Base-by-base conservation (phyloP, 2,797 vertebrate genomes). In the Peromyscus melanophrys region DNA sequence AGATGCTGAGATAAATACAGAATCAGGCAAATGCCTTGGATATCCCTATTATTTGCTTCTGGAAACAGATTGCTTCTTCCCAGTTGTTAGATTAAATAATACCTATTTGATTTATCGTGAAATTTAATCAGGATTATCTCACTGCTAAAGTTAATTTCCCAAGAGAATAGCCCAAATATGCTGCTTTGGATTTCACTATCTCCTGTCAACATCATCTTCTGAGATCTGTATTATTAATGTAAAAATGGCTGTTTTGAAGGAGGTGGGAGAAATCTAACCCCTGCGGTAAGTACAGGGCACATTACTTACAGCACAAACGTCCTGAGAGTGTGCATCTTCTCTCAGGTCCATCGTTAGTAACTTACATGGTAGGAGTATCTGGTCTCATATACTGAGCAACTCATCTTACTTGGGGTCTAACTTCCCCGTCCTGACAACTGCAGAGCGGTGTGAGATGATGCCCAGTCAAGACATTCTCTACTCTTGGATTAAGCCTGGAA, bases 41-140 rank as follows among this genome's bases (percentile, higher is more conserved):
- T 75, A 61, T 34, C 43, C 71, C 40, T 76, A 88, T 77, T 69
- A 37, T 91, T 90, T 97, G 89, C 25, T 97, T 89, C 90, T 98
- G 81, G 96, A 98, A 87, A 98, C 98, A 98, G 96, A 97, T 85
- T 98, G 96, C 92, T 97, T 98, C 97, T 98, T 98, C 97, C 94
- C 93, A 88, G 77, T 97, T 96, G 63, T 96, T 89, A 98, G 97
- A 97, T 97, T 97, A 97, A 97, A 97, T 73, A 94, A 93, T 98
- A 98, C 82, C 84, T 84, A 98, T 96, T 97, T 96, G 97, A 78
- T 98, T 97, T 97, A 97, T 93, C 96, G 76, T 96, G 90, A 98
- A 98, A 98, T 97, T 98, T 98, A 96, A 98, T 98, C 95, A 96
- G 98, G 98, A 99, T 99, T 99, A 99, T 95, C 98, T 97, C 89